Conservation (phyloP, 2,113 vertebrate genomes). For the Azemiops feae region DNA sequence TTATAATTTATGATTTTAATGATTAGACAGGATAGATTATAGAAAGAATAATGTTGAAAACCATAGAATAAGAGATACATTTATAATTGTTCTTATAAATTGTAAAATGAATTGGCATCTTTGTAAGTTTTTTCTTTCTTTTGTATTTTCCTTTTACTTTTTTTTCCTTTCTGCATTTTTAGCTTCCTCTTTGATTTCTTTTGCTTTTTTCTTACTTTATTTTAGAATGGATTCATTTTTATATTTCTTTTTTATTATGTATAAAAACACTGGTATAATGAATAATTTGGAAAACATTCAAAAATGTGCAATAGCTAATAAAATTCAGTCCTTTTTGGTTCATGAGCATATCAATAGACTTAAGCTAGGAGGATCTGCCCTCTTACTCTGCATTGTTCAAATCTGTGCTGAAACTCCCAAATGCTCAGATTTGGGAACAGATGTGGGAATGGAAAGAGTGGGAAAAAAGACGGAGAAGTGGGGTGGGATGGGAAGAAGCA, state of each 20-base stretch:
- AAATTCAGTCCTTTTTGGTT: not conserved
- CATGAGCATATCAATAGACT: not conserved
- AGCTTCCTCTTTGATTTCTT: not conserved
- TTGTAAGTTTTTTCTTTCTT: not conserved
- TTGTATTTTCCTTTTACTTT: not conserved
- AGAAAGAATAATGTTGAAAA: not conserved
- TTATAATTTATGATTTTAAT: not conserved
- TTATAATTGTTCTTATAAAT: not conserved
- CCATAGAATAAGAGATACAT: not conserved
- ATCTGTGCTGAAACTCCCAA: not conserved
- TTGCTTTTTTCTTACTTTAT: not conserved
- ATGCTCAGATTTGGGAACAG: not conserved
- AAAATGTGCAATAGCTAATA: not conserved
- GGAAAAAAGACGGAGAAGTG: not conserved
- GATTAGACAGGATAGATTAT: not conserved
- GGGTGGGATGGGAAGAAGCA: not conserved
- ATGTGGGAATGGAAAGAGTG: not conserved
- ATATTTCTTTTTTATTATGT: not conserved
- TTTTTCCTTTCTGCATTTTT: not conserved
- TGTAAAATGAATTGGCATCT: not conserved
- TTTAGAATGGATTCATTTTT: not conserved
- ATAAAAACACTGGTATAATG: not conserved
- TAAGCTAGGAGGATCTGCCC: not conserved
- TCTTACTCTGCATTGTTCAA: not conserved
- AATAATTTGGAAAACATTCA: not conserved